Evolutionary conservation across 2,797 vertebrate species (phyloP).

Genomic region (Falco biarmicus): DNA sequence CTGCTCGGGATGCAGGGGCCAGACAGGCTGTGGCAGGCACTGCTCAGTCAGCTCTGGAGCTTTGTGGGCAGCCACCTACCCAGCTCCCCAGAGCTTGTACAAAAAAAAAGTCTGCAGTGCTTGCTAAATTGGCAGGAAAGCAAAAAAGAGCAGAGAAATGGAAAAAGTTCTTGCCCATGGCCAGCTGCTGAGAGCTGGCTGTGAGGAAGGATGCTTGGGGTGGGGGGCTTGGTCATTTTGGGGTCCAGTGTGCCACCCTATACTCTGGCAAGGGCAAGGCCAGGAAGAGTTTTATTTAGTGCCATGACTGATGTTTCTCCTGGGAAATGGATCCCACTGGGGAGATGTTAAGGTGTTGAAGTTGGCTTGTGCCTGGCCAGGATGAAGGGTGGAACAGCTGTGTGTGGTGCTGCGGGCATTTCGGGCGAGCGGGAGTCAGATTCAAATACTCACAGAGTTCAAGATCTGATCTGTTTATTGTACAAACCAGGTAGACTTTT

Average conservation of each 20-base stretch:
- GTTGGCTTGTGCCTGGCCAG: neutral
- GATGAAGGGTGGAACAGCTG: slow-evolving; percentile 7
- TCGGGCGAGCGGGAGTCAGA: too few relatives aligned
- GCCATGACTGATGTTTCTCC: neutral
- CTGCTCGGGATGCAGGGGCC: rapidly evolving
- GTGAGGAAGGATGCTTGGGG: neutral
- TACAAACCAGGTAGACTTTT: too few relatives aligned
- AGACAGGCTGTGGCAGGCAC: neutral
- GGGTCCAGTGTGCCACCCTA: neutral
- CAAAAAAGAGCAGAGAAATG: neutral
- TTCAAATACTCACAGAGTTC: too few relatives aligned
- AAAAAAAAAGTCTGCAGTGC: neutral
- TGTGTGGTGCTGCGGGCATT: too few relatives aligned
- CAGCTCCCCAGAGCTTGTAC: neutral
- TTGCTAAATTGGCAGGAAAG: neutral
- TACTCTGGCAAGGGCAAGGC: neutral
- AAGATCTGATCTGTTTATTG: too few relatives aligned
- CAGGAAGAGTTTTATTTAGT: neutral
- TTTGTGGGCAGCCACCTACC: neutral
- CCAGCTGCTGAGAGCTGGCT: neutral
- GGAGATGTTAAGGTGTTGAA: neutral
- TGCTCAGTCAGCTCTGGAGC: neutral
- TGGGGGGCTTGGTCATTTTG: neutral
- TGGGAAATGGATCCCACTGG: neutral
- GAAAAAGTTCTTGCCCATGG: neutral